Conservation (phyloP, 2,888 invertebrate species). For the Apamea crenata region DNA sequence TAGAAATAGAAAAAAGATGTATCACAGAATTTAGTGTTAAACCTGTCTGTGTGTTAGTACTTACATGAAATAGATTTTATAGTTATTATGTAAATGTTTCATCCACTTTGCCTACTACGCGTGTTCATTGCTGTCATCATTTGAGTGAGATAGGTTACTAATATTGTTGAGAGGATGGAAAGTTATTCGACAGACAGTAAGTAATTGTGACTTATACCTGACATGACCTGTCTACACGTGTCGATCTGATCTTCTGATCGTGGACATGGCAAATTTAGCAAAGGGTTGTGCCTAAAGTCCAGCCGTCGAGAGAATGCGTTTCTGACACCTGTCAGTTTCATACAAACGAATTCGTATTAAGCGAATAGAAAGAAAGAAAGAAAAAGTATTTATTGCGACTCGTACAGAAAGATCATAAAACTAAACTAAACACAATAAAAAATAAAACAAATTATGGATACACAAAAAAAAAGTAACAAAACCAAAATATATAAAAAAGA, state of each 20-base stretch:
- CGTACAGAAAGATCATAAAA: no score
- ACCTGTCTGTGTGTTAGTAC: neutral
- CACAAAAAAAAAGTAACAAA: no score
- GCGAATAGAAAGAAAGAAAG: no score
- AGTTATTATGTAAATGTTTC: neutral
- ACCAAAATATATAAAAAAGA: no score
- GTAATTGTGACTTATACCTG: constrained; percentile 14
- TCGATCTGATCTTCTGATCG: neutral
- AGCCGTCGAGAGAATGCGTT: neutral
- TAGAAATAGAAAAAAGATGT: no score
- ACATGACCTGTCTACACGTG: constrained; percentile 9
- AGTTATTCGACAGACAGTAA: constrained; percentile 16
- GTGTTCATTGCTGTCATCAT: constrained; percentile 44
- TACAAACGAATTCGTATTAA: no score
- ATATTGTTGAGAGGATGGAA: constrained; percentile 32
- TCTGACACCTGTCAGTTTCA: no score
- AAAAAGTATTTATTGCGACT: no score
- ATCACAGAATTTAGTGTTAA: neutral
- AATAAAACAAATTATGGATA: no score
- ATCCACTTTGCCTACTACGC: neutral
- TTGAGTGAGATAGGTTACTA: constrained; percentile 45
- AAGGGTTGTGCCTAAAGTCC: no score
- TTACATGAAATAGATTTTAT: neutral
- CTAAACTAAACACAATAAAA: no score
- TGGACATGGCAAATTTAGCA: neutral